These are phyloP conservation scores for Tenthredo livida DNA, from an alignment of 2,888 invertebrate genomes.

Conservation along the genomic window DNA sequence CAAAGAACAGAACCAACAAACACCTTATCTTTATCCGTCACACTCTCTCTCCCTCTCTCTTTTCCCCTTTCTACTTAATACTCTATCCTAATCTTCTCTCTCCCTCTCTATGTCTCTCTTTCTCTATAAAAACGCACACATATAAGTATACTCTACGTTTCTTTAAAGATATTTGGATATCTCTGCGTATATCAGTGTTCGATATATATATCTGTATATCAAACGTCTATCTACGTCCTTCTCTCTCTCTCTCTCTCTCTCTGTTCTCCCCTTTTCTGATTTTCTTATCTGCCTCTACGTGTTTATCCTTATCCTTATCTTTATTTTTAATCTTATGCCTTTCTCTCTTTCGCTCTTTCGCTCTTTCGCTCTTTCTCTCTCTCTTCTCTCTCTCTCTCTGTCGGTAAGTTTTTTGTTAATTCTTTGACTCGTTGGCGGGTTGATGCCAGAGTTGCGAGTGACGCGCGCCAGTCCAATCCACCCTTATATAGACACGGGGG, in stretches of 20 bases:
- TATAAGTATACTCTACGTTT: too few species aligned
- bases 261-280: not conserved
- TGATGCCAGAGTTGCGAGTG: constrained; percentile 70
- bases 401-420: not conserved
- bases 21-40: not conserved
- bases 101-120: not conserved
- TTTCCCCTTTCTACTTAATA: not conserved
- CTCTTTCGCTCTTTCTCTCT: not conserved
- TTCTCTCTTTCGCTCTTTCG: not conserved
- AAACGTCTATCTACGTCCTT: too few species aligned
- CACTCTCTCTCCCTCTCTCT: not conserved
- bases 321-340: not conserved
- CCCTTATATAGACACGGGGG: constrained; percentile 75
- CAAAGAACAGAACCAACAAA: not conserved
- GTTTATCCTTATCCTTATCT: too few species aligned
- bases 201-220: too few species aligned
- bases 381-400: not conserved
- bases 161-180: too few species aligned
- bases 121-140: not conserved
- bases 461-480: constrained; percentile 64
- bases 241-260: not conserved
- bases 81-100: not conserved
- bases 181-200: too few species aligned
- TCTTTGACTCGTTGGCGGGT: constrained; percentile 38
- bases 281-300: too few species aligned